Evolutionary conservation across 92 coral and sea anemone genomes (phyloP).

Genomic region (Metridium senile): DNA sequence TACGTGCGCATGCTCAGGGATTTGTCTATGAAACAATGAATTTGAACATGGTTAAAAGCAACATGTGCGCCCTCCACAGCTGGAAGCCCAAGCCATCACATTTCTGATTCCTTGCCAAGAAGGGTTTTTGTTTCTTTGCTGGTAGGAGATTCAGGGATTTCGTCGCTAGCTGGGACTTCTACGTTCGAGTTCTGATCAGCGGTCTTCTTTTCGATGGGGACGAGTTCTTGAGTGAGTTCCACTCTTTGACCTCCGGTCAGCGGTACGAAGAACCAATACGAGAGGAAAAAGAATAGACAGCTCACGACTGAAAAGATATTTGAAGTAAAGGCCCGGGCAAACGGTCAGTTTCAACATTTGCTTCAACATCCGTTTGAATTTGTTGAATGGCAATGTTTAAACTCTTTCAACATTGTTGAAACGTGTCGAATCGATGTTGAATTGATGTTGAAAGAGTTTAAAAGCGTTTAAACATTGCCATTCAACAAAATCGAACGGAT

Average conservation of each 20-base stretch:
- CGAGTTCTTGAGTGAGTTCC: not conserved
- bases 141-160: conserved; percentile 30
- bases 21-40: too few relatives aligned
- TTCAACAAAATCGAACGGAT: too few relatives aligned
- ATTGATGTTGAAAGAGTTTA: too few relatives aligned
- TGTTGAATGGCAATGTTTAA: too few relatives aligned
- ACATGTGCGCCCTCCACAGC: not conserved
- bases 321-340: too few relatives aligned
- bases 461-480: too few relatives aligned
- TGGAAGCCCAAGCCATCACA: not conserved
- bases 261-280: conserved; percentile 76
- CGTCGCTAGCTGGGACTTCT: conserved; percentile 10
- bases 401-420: too few relatives aligned
- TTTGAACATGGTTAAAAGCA: too few relatives aligned
- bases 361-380: too few relatives aligned
- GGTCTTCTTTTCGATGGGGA: conserved; percentile 7
- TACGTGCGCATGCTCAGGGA: too few relatives aligned
- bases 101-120: conserved; percentile 9
- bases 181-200: conserved; percentile 10
- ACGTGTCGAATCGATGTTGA: too few relatives aligned
- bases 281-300: conserved; percentile 70
- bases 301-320: conserved; percentile 38
- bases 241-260: not conserved
- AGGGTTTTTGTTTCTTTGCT: not conserved
- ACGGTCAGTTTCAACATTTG: too few relatives aligned